phyloP scores from a whole-genome alignment of 2,888 invertebrate genomes.

The Pteria penguin region DNA sequence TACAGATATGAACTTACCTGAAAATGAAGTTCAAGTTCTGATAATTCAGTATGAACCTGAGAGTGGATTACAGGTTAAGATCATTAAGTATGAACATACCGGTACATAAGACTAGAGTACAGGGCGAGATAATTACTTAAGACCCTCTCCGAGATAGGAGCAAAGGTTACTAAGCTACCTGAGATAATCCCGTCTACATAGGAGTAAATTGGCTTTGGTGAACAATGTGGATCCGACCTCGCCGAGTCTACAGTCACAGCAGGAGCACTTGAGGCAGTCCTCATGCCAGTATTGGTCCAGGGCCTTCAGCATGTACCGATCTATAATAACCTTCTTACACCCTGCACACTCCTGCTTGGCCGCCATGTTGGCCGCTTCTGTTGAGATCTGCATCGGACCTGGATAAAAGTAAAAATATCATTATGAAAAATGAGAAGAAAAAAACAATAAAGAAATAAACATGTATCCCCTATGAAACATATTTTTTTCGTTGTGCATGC shows the following conservation, averaged over 20 bases:
- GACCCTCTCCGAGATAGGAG: neutral
- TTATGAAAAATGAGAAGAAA: too few species aligned
- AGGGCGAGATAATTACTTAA: neutral
- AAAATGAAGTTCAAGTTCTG: too few species aligned
- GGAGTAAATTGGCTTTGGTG: conserved; percentile 93
- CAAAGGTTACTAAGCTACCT: conserved; percentile 86
- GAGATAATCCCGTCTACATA: conserved; percentile 95
- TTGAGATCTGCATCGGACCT: conserved; percentile 73
- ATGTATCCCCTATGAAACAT: too few species aligned
- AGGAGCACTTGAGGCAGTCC: conserved; percentile 92
- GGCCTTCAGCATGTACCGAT: conserved; percentile 89
- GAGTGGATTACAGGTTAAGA: too few species aligned
- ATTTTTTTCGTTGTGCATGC: too few species aligned
- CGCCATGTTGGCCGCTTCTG: conserved; percentile 55
- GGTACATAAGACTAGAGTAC: too few species aligned
- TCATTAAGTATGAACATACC: too few species aligned
- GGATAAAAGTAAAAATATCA: conserved; percentile 39
- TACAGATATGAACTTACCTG: too few species aligned
- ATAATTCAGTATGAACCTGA: too few species aligned
- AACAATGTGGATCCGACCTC: conserved; percentile 95
- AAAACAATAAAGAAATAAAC: too few species aligned
- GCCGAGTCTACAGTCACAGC: conserved; percentile 95
- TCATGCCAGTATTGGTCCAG: conserved; percentile 96
- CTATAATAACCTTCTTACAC: conserved; percentile 91
- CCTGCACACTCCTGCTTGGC: conserved; percentile 86